Conservation (phyloP, 2,113 vertebrate genomes). For the Lichenostomus cassidix region DNA sequence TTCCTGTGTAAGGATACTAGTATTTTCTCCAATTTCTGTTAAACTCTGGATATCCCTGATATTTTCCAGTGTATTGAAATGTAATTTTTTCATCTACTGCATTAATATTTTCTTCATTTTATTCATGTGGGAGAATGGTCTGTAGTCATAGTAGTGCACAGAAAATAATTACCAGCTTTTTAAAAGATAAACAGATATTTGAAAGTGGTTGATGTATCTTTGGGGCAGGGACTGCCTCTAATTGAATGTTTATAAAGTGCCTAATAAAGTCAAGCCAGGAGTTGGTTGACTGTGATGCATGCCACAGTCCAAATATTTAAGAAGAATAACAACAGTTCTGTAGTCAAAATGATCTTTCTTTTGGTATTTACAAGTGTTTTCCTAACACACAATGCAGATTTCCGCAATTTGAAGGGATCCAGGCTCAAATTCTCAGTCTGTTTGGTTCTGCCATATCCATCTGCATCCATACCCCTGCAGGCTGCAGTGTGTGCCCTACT, state of each 20-base stretch:
- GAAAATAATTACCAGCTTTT: constrained; percentile 11
- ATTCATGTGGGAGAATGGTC: background rate
- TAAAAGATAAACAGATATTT: constrained; percentile 1
- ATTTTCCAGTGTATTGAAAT: background rate
- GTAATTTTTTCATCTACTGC: background rate
- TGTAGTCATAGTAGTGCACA: background rate
- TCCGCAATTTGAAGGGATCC: background rate
- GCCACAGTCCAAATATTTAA: constrained; percentile 21
- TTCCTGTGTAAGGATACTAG: background rate
- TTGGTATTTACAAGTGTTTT: constrained; percentile 20
- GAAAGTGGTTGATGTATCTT: background rate
- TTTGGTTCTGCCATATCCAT: background rate
- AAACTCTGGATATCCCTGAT: background rate
- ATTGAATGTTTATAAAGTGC: constrained; percentile 12
- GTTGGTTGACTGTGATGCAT: background rate
- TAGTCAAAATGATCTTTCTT: background rate
- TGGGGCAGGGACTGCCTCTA: constrained; percentile 1
- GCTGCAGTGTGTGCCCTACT: background rate
- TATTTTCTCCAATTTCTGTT: background rate
- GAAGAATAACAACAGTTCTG: background rate
- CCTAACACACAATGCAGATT: background rate
- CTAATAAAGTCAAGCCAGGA: background rate
- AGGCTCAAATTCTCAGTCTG: background rate
- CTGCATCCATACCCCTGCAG: background rate
- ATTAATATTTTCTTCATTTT: background rate